Base-by-base conservation (phyloP, 1,140 invertebrate species). In the Drosophila eugracilis region DNA sequence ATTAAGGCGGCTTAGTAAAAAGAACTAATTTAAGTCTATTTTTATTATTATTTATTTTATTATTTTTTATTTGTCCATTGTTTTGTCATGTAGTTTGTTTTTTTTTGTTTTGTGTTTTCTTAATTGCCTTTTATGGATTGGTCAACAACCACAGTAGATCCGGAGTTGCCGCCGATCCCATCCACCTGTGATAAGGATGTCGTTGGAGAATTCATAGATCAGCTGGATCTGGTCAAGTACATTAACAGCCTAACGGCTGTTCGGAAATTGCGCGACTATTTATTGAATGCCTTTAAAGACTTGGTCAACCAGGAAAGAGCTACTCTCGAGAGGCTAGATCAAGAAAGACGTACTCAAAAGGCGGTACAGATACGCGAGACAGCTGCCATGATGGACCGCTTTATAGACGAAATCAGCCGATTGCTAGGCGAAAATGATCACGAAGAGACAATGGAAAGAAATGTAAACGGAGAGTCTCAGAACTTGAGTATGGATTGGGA, bases 201-300 rank as follows among this genome's bases (percentile, higher is more conserved):
- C 1, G 54, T 89, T 0, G n/a, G 1, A 3, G 42, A 10, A 17
- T 88, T 81, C 14, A 22, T 89, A 3, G 36, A 72, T 7, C 4
- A 60, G 4, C 30, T 78, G 12, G 22, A 76, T 12, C 1, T 73
- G 0, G 4, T 0, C 5, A 6, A 15, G 9, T 49, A 50, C 17
- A 32, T 10, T 4, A 32, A 39, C 9, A 39, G 15, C 15, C 10
- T 86, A 28, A 9, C 3, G 2, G 26, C 42, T 5, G 3, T 75
- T 10, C 70, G 84, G 6, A n/a, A 52, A 21, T 21, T 69, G 4
- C 62, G 71, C 1, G 50, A 62, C 19, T 83, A 78, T 62, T 47
- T 89, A 12, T 4, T 66, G 1, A 32, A 10, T 15, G 75, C 70
- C 0, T 89, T 71, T n/a, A 26, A 9, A 4, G 10, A 50, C 1